Conservation (phyloP, 1,140 invertebrate species). For the Ganaspis sp. region DNA sequence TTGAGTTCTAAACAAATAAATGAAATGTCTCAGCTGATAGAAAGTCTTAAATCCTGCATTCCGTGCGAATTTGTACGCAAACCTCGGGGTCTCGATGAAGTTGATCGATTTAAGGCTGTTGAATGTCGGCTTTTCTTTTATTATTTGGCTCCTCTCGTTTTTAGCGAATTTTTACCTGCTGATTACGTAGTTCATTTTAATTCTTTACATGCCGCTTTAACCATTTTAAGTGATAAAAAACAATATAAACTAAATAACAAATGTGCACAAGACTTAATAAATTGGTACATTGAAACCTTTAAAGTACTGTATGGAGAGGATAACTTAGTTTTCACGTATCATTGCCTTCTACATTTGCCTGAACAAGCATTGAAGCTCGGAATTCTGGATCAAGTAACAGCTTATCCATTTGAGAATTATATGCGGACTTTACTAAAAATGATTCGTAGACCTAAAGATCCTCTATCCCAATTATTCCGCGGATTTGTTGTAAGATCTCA, state of each 20-base stretch:
- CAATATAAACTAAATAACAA: constrained; percentile 11
- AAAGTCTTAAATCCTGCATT: constrained; percentile 34
- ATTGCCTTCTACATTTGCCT: constrained; percentile 34
- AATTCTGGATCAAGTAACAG: constrained; percentile 22
- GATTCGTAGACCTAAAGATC: constrained; percentile 38
- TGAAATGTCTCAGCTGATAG: constrained; percentile 39
- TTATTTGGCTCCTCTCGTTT: constrained; percentile 45
- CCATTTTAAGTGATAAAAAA: constrained; percentile 41
- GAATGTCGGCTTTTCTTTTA: constrained; percentile 49
- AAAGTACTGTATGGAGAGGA: constrained; percentile 24
- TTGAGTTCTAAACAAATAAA: constrained; percentile 34
- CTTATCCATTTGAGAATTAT: constrained; percentile 36
- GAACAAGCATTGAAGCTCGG: constrained; percentile 17
- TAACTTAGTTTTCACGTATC: constrained; percentile 39
- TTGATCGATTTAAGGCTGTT: constrained; percentile 46
- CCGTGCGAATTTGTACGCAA: constrained; percentile 49
- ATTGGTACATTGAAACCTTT: constrained; percentile 28
- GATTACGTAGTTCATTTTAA: constrained; percentile 45
- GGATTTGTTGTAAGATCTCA: constrained; percentile 31
- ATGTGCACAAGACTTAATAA: constrained; percentile 30
- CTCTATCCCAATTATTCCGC: constrained; percentile 32
- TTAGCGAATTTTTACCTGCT: constrained; percentile 36
- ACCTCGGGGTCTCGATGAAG: constrained; percentile 36
- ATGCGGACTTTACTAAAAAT: constrained; percentile 36
- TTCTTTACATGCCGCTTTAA: constrained; percentile 38